These are phyloP conservation scores for Acronicta alni DNA, from an alignment of 2,888 invertebrate genomes.

Conservation along the genomic window DNA sequence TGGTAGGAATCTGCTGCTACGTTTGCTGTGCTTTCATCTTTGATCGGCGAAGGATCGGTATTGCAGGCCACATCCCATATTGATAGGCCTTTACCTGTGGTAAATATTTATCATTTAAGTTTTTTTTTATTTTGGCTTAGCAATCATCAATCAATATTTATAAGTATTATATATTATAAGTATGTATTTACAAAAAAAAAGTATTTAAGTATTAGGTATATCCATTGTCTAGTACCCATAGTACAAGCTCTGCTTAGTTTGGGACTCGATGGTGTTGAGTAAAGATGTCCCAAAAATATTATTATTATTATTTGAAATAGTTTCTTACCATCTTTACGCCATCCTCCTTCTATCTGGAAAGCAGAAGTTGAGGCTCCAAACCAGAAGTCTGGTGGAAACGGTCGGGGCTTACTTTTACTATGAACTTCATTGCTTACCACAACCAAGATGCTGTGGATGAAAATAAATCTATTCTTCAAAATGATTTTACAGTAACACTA, in stretches of 20 bases:
- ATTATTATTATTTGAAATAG: too few relatives aligned
- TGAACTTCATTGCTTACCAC: conserved; percentile 40
- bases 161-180: too few relatives aligned
- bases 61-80: conserved; percentile 87
- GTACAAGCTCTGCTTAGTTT: too few relatives aligned
- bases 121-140: too few relatives aligned
- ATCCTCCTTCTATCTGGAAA: conserved; percentile 90
- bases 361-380: conserved; percentile 84
- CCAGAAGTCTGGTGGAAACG: conserved; percentile 70
- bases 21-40: conserved; percentile 84
- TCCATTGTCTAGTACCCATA: too few relatives aligned
- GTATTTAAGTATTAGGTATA: too few relatives aligned
- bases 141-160: too few relatives aligned
- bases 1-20: conserved; percentile 91
- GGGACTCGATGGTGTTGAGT: too few relatives aligned
- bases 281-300: too few relatives aligned
- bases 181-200: too few relatives aligned
- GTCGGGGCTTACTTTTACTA: conserved; percentile 61
- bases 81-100: conserved; percentile 88
- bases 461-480: too few relatives aligned
- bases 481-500: too few relatives aligned
- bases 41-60: conserved; percentile 63
- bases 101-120: conserved; percentile 12
- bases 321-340: conserved; percentile 86
- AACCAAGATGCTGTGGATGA: conserved; percentile 55